phyloP scores from a whole-genome alignment of 2,888 invertebrate species.

The Ceramica pisi region DNA sequence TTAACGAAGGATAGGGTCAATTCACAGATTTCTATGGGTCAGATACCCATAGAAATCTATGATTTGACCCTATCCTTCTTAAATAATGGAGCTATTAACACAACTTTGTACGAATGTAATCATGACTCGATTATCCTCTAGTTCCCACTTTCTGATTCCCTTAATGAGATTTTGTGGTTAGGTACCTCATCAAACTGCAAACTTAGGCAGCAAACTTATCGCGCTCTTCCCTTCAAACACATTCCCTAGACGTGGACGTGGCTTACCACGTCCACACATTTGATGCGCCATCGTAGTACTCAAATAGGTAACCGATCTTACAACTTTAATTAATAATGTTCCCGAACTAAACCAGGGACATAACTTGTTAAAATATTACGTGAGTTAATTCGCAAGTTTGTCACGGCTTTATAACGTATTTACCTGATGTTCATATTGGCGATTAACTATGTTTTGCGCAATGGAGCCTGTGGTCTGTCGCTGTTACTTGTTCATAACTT shows the following conservation, averaged over 20 bases:
- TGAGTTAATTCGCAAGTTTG: conserved; percentile 68
- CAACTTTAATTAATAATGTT: conserved; percentile 73
- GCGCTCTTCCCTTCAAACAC: conserved; percentile 22
- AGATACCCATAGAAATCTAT: too few relatives aligned
- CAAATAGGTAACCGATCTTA: conserved; percentile 65
- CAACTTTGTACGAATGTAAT: not conserved
- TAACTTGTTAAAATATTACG: conserved; percentile 68
- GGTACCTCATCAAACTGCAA: conserved; percentile 13
- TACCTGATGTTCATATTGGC: conserved; percentile 62
- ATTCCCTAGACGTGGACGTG: conserved; percentile 33
- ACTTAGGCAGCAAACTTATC: conserved; percentile 23
- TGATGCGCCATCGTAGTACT: conserved; percentile 40
- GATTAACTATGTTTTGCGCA: conserved; percentile 54
- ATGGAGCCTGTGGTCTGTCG: conserved; percentile 46
- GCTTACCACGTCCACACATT: conserved; percentile 31
- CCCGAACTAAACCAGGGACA: conserved; percentile 66
- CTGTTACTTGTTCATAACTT: conserved; percentile 39
- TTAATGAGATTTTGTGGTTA: conserved; percentile 17
- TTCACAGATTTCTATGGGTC: too few relatives aligned
- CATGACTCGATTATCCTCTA: not conserved
- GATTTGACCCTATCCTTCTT: too few relatives aligned
- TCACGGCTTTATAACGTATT: conserved; percentile 60
- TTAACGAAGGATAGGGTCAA: too few relatives aligned
- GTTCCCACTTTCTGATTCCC: conserved; percentile 13
- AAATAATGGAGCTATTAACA: too few relatives aligned